These are phyloP conservation scores for Trissolcus brochymenae DNA, from an alignment of 2,888 invertebrate species.

Conservation along the genomic window DNA sequence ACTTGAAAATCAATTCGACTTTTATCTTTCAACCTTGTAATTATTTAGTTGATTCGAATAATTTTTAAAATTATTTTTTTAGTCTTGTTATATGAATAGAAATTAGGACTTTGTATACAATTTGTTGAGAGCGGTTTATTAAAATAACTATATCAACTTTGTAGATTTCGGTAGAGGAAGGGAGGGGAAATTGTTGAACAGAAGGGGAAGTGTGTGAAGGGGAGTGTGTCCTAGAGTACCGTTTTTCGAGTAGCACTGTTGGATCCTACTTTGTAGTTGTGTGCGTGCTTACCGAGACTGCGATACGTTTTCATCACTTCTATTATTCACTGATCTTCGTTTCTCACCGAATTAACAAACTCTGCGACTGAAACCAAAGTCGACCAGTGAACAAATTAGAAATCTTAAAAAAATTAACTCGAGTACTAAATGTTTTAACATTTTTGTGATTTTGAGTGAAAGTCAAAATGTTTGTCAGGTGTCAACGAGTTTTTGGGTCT, in stretches of 20 bases:
- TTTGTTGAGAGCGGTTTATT: too few species aligned
- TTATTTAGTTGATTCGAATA: background rate
- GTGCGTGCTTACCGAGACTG: slow-evolving; percentile 9
- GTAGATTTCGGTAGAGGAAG: slow-evolving; percentile 23
- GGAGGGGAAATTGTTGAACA: slow-evolving; percentile 29
- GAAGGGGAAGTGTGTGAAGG: slow-evolving; percentile 34
- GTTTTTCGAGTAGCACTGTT: slow-evolving; percentile 31
- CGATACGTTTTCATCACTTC: slow-evolving; percentile 15
- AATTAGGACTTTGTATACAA: background rate
- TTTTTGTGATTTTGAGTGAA: background rate
- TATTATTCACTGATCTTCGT: background rate
- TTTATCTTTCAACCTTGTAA: slow-evolving; percentile 2
- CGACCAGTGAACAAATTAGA: background rate
- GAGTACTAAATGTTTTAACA: background rate
- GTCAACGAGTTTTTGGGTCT: slow-evolving; percentile 34
- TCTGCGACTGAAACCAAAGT: background rate
- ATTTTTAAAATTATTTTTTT: background rate
- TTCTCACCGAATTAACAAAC: background rate
- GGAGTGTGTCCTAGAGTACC: slow-evolving; percentile 20
- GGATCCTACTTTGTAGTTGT: slow-evolving; percentile 29
- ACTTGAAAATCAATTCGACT: background rate
- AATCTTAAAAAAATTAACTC: too few species aligned
- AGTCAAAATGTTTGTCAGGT: slow-evolving; percentile 34
- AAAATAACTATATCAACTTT: background rate
- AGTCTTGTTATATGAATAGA: background rate